These are phyloP conservation scores for Oncorhynchus nerka DNA, from an alignment of 2,113 vertebrate genomes.

Conservation along the genomic window DNA sequence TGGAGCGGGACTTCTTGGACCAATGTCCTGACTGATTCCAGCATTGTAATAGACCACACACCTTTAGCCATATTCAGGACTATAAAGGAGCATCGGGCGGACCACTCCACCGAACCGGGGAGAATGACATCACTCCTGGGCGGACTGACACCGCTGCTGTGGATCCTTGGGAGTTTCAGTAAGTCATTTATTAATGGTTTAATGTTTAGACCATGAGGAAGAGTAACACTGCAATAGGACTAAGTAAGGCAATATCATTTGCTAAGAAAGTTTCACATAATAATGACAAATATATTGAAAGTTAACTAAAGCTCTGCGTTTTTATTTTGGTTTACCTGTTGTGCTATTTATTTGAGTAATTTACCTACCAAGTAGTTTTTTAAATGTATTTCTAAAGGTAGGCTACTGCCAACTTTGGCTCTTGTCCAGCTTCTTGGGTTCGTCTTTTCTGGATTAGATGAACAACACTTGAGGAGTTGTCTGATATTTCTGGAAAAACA, in stretches of 20 bases:
- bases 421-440: slow-evolving; percentile 16
- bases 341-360: too few species aligned
- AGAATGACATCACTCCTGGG: slow-evolving; percentile 49
- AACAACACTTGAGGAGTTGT: slow-evolving; percentile 42
- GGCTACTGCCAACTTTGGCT: neutral
- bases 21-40: slow-evolving; percentile 25
- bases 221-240: neutral
- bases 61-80: neutral
- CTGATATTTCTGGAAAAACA: slow-evolving; percentile 71
- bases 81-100: neutral
- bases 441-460: neutral
- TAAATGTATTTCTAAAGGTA: too few species aligned
- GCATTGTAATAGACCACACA: slow-evolving; percentile 16
- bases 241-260: too few species aligned
- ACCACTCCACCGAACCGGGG: neutral
- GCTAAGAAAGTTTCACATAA: neutral
- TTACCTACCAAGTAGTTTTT: too few species aligned
- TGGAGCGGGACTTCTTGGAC: slow-evolving; percentile 25
- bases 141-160: slow-evolving; percentile 45
- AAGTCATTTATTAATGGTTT: slow-evolving; percentile 34
- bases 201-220: neutral
- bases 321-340: neutral
- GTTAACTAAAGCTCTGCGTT: neutral
- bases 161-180: slow-evolving; percentile 51
- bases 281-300: neutral